Base-by-base conservation (phyloP, 2,888 invertebrate genomes). In the Notodonta ziczac region DNA sequence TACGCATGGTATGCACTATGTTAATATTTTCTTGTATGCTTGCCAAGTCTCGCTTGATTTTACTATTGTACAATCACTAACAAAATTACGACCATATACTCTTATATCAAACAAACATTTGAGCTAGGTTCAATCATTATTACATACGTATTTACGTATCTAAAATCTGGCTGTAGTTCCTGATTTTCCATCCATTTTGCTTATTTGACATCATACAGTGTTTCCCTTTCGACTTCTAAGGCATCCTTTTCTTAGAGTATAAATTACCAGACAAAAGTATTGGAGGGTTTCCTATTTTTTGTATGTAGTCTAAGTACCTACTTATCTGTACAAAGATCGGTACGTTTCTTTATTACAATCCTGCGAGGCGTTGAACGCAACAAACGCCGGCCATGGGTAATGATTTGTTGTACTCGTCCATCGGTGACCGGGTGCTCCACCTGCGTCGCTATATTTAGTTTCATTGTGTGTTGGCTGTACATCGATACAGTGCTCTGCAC, bases 381-480 rank as follows among this genome's bases (percentile, higher is more conserved):
- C 64, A 72, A 73, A 75, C 64, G 68, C 60, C 64, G 62, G 50
- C 66, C 62, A 74, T 75, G 67, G 73, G 72, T 77, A 80, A 78
- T 76, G 71, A 74, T 78, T 76, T 75, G 71, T 79, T 76, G 78
- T 81, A 77, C 79, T 82, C 83, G 82, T 82, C 83, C 80, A 80
- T 81, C 76, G 82, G 78, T 76, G 83, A 77, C 80, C 78, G 82
- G 77, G 80, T 83, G 81, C 82, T 85, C 85, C 85, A 87, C 85
- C 87, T 87, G 87, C 81, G 78, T 64, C 73, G 83, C 90, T 92
- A 92, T 90, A 90, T 88, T 91, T 93, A 92, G 90, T 85, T 82
- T 84, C 88, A 91, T 90, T 92, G 91, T 91, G 84, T 86, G 86
- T 83, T 87, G 84, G 81, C 80, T 81, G 84, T 85, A 84, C 84